Evolutionary conservation across 2,888 invertebrate genomes (phyloP).

Genomic region (Galerucella pusilla): DNA sequence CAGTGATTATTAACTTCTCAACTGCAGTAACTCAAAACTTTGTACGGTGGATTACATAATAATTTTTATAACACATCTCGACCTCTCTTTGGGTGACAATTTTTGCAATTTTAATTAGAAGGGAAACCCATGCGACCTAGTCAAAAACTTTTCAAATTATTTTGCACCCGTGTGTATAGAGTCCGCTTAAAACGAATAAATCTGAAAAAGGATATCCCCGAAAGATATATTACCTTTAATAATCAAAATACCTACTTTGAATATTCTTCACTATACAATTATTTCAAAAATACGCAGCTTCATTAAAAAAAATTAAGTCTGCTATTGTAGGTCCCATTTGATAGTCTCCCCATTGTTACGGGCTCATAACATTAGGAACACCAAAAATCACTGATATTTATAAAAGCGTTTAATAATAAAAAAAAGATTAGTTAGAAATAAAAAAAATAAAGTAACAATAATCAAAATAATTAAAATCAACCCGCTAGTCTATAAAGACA

Average conservation of each 20-base stretch:
- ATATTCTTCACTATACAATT: no score
- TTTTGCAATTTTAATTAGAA: slow-evolving; percentile 41
- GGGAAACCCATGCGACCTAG: slow-evolving; percentile 35
- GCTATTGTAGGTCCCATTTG: no score
- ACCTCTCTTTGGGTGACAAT: slow-evolving; percentile 26
- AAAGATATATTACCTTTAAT: neutral
- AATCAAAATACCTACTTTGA: neutral
- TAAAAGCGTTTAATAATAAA: no score
- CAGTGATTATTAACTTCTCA: slow-evolving; percentile 29
- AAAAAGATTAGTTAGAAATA: no score
- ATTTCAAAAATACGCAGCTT: no score
- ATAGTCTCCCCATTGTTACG: no score
- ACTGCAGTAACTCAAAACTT: slow-evolving; percentile 43
- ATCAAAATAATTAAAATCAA: no score
- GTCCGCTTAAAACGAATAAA: slow-evolving; percentile 18
- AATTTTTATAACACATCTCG: slow-evolving; percentile 37
- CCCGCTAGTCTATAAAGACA: no score
- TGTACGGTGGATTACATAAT: slow-evolving; percentile 29
- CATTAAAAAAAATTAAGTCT: no score
- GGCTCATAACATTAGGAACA: no score
- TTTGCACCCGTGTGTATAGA: neutral
- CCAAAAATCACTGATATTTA: no score
- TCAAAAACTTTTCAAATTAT: slow-evolving; percentile 43
- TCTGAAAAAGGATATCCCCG: neutral
- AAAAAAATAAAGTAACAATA: no score